Evolutionary conservation across 2,888 invertebrate genomes (phyloP).

Genomic region (Amphipoea oculea): DNA sequence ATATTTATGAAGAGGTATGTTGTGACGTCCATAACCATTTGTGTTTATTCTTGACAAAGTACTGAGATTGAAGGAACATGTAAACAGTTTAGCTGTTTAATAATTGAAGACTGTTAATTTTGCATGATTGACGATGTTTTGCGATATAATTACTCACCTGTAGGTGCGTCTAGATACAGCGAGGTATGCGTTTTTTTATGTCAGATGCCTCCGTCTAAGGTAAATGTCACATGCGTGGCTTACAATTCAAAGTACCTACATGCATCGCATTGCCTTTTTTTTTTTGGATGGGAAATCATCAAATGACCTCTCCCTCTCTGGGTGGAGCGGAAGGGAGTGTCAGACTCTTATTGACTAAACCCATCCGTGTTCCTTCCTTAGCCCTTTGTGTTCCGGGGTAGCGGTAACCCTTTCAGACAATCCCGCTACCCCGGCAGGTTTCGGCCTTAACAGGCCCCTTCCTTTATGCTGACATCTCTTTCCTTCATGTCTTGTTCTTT

Average conservation of each 20-base stretch:
- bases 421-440: no score
- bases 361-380: no score
- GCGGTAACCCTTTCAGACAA: no score
- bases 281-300: no score
- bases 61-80: background rate
- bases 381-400: no score
- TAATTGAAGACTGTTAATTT: background rate
- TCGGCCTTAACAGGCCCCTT: no score
- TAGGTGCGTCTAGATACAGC: background rate
- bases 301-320: no score
- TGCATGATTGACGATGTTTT: background rate
- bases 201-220: background rate
- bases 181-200: background rate
- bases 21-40: background rate
- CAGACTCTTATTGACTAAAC: no score
- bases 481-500: no score
- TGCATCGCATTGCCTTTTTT: no score
- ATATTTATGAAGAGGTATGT: background rate
- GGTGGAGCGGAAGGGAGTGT: no score
- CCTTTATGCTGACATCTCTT: no score
- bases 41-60: background rate
- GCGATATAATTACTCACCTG: background rate
- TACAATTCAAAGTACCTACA: background rate
- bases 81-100: background rate
- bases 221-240: background rate